Base-by-base conservation (phyloP, 1,140 invertebrate genomes). In the Lamellibrachia luymesi region DNA sequence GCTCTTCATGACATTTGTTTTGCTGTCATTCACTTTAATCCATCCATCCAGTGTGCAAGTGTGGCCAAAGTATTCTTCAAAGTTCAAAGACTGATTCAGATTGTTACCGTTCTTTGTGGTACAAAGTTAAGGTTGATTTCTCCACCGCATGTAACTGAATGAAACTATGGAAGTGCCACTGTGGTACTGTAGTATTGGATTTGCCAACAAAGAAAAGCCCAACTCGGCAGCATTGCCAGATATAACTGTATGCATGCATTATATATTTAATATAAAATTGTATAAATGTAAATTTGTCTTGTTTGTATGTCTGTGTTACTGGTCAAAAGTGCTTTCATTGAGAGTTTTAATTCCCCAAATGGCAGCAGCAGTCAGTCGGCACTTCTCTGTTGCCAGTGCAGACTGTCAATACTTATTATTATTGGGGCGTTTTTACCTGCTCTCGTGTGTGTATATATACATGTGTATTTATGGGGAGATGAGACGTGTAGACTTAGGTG, bases 221-320 rank as follows among this genome's bases (percentile, higher is more conserved):
- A 22, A 10, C 13, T 22, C 64, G 64, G 64, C 64, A 80, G 64
- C 64, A 80, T 80, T 80, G 64, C 64, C 17, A 80, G 64, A 80
- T 22, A 8, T 80, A 80, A 80, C 64, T 80, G 13, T 80, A 80
- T 80, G 64, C 64, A 80, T 80, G 64, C 64, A 80, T 6, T 80
- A 80, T 80, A 80, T 80, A 80, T 80, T 80, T 80, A 80, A 80
- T 80, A 80, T 80, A 80, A 80, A 80, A 80, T 80, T 80, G 64
- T 80, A 80, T 80, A 80, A 80, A 80, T 80, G 64, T 80, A 80
- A 80, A 80, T 80, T 80, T 22, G 64, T 80, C 64, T 80, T 80
- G 4, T 80, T 10, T 80, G 64, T 22, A 80, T 80, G 64, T 80
- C 17, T 80, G 64, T 80, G 64, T 10, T 80, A 80, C 64, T 80